Percentiles rank a stretch among this genome's conserved stretches.
phyloP scores from a whole-genome alignment of 2,797 vertebrate genomes.

The Syncerus caffer region DNA sequence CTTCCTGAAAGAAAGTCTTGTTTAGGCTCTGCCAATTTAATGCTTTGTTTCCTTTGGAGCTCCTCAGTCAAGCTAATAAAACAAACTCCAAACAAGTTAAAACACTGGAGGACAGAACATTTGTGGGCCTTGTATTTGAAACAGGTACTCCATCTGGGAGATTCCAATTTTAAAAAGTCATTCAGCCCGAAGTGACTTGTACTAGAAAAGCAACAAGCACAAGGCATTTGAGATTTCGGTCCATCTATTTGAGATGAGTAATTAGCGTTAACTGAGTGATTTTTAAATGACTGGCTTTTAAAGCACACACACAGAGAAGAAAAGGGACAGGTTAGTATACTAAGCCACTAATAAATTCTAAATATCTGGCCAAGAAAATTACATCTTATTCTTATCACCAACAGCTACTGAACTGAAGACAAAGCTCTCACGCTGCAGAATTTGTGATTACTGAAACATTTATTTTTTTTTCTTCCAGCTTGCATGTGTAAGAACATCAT shows the following conservation, averaged over 20 bases:
- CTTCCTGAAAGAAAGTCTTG: slow-evolving; percentile 63
- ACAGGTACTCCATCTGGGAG: slow-evolving; percentile 53
- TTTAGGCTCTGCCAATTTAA: slow-evolving; percentile 63
- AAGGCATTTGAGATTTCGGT: slow-evolving; percentile 50
- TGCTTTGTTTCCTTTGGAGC: slow-evolving; percentile 70
- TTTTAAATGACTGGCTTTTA: slow-evolving; percentile 57
- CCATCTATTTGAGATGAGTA: slow-evolving; percentile 58
- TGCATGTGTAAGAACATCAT: neutral
- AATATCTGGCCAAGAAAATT: slow-evolving; percentile 66
- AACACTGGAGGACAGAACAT: slow-evolving; percentile 49
- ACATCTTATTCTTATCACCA: slow-evolving; percentile 56
- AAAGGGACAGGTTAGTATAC: neutral
- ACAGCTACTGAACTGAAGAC: slow-evolving; percentile 64
- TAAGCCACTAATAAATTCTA: slow-evolving; percentile 56
- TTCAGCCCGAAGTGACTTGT: slow-evolving; percentile 57
- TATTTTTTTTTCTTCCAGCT: neutral
- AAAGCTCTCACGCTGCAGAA: slow-evolving; percentile 53
- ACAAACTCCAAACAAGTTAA: slow-evolving; percentile 65
- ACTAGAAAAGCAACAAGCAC: slow-evolving; percentile 51
- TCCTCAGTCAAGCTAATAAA: slow-evolving; percentile 67
- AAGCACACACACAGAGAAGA: neutral
- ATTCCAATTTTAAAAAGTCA: slow-evolving; percentile 49
- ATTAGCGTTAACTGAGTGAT: slow-evolving; percentile 65
- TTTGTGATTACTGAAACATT: slow-evolving; percentile 56
- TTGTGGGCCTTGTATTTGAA: slow-evolving; percentile 64